Percentiles rank a stretch among this genome's conserved stretches.
Evolutionary conservation across 1,140 invertebrate genomes (phyloP).

Genomic region (Conus ventricosus): DNA sequence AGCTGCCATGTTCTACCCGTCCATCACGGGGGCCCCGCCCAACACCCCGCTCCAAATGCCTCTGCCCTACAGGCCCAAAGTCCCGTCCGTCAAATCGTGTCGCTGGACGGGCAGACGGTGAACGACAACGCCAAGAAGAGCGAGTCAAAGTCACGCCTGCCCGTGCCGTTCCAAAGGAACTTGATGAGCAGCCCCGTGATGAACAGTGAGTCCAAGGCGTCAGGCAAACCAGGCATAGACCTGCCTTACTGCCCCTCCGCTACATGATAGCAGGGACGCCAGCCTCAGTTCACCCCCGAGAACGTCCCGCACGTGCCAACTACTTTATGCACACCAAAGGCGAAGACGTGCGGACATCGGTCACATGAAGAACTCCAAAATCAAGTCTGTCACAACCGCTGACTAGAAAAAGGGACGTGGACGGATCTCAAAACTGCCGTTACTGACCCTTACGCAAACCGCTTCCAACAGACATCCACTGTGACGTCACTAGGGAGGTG

Average conservation of each 20-base stretch:
- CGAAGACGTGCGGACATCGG: not conserved
- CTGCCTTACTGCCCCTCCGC: conserved; percentile 2
- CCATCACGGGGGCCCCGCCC: not conserved
- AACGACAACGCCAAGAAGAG: not conserved
- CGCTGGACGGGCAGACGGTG: not conserved
- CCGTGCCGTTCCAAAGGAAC: not conserved
- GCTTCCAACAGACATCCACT: not conserved
- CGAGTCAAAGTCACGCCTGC: not conserved
- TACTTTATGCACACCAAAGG: not conserved
- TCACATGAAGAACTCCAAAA: not conserved
- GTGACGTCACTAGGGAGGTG: not conserved
- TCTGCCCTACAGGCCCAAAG: not conserved
- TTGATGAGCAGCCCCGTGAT: not conserved
- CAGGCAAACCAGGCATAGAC: conserved; percentile 2
- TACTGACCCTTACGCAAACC: not conserved
- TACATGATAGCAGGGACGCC: not conserved
- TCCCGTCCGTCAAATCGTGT: conserved; percentile 6
- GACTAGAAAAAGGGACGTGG: not conserved
- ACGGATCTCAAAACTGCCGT: not conserved
- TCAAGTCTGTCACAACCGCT: not conserved
- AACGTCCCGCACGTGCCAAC: not conserved
- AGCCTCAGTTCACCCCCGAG: not conserved
- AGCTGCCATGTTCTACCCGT: not conserved
- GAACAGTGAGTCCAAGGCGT: not conserved
- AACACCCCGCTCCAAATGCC: conserved; percentile 14